Base-by-base conservation (phyloP, 2,113 vertebrate species). In the Engystomops pustulosus region DNA sequence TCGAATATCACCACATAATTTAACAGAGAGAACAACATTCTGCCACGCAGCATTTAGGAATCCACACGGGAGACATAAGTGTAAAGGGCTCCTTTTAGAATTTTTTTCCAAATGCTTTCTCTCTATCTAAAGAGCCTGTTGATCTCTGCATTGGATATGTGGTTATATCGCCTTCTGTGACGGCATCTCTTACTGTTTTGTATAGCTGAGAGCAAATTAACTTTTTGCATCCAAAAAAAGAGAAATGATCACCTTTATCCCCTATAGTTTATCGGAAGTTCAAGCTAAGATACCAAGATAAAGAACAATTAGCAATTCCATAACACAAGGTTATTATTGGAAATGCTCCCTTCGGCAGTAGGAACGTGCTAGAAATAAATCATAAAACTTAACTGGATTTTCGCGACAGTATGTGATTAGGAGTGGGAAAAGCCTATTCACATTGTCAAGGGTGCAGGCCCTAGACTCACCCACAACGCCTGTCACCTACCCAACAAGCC, bases 1-100 rank as follows among this genome's bases (percentile, higher is more conserved):
- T 81, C 51, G 44, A 82, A 72, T 55, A 82, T 82, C 80, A 82
- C 80, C 69, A 72, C 69, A 82, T 70, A 82, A 72, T 70, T 72
- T 72, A 82, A 53, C 80, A 82, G 68, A 53, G 80, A 60, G 80
- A 82, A 82, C 68, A 82, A 82, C 34, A 65, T 53, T 78, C 75
- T 65, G 77, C 55, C 77, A 62, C 9, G 27, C 51, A 8, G 49
- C 27, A 10, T 69, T 36, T 69, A 38, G 6, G 12, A 45, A 72
- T 27, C 69, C 69, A 71, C 80, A 60, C 38, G 67, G 67, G 79
- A 81, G 47, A 71, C 45, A 20, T 3, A 70, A 36, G 65, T 81
- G 79, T 36, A 81, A 81, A 81, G 79, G 67, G 65, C 45, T 70
- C 32, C 55, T 58, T 78, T 58, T 60, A 25, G 17, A 49, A n/a